Evolutionary conservation across 1,140 invertebrate species (phyloP), one percentile per base, ranked within the genome.

Genomic region (Zaprionus davidi): DNA sequence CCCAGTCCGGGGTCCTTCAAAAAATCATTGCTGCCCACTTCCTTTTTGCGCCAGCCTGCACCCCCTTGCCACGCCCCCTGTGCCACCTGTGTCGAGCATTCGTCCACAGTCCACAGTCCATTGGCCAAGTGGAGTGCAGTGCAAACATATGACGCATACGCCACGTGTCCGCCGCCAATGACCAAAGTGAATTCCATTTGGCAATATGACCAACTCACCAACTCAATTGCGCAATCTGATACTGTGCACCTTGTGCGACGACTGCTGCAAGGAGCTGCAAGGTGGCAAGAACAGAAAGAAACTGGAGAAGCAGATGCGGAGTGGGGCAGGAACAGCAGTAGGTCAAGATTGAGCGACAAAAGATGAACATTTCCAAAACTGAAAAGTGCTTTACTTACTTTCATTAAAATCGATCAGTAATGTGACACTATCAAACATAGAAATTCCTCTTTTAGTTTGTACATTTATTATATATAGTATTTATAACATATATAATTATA

Each of bases 91-190:
- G 41, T 17, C 41, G 41, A 36, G 34, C 28, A 31, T 31, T 44
- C 41, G 15, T 34, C 31, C 31, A 34, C 31, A 20, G 15, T 31
- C 28, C 28, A 31, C 28, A 20, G 46, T 26, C 46, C 44, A 64
- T 64, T 51, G 46, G 46, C 44, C 28, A 36, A 12, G 28, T 31
- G 20, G 59, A 83, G 81, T 84, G 81, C 81, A 81, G 62, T 80
- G 81, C 82, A 83, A 83, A 83, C 81, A 83, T 65, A 85, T 80
- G 68, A 85, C 69, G 80, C 69, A 84, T 80, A 65, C 67, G 68
- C 69, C 69, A 57, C 68, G 55, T 70, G 28, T 51, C 55, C 53
- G 12, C 56, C 38, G 46, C 20, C 46, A 51, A 68, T 24, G 31
- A 17, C 22, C 60, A 36, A 80, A 82, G 66, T 67, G 76, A 90